Conservation (phyloP, 2,888 invertebrate genomes). For the Athalia rosae region DNA sequence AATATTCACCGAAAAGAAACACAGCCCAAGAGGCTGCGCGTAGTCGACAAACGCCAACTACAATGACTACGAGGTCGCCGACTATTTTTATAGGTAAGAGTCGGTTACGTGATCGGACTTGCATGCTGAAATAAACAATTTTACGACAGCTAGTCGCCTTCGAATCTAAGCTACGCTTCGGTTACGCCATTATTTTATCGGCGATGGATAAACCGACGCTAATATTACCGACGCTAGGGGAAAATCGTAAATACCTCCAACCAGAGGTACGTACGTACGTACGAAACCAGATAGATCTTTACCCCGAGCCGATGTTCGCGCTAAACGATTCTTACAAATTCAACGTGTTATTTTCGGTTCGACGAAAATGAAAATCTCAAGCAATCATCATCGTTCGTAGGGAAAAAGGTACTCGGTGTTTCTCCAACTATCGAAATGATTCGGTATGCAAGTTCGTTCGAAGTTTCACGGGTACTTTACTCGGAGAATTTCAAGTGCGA, state of each 20-base stretch:
- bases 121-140: slow-evolving; percentile 44
- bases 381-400: not conserved
- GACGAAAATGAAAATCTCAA: not conserved
- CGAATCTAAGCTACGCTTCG: not conserved
- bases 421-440: not conserved
- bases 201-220: not conserved
- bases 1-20: slow-evolving; percentile 29
- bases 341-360: too few relatives aligned
- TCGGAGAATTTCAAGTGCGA: not conserved
- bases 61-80: slow-evolving; percentile 43
- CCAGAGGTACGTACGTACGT: not conserved
- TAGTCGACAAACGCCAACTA: slow-evolving; percentile 40
- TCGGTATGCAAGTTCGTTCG: not conserved
- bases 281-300: not conserved
- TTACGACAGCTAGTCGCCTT: slow-evolving; percentile 22
- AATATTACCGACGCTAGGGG: slow-evolving; percentile 33
- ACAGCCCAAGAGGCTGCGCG: slow-evolving; percentile 5
- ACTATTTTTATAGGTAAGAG: slow-evolving; percentile 41
- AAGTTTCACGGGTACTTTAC: not conserved
- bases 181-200: slow-evolving; percentile 10
- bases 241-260: not conserved
- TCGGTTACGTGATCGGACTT: slow-evolving; percentile 44
- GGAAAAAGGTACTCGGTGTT: not conserved
- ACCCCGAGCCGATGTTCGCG: too few relatives aligned
- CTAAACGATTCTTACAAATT: too few relatives aligned